Base-by-base conservation (phyloP, 2,888 invertebrate genomes). In the Saturnia pavonia region DNA sequence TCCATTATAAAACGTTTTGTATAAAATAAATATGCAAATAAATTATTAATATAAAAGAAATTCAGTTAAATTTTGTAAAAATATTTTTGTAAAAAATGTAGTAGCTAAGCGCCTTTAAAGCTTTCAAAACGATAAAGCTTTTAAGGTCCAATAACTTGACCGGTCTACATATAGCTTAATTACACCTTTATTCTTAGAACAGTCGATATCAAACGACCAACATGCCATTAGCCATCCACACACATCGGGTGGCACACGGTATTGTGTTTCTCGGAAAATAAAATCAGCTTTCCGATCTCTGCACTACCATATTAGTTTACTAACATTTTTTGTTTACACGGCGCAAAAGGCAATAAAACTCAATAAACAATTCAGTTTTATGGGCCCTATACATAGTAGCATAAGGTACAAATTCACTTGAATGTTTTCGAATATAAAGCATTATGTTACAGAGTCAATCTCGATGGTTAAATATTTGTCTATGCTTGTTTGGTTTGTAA, bases 401-500 rank as follows among this genome's bases (percentile, higher is more conserved):
- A 80, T 85, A 90, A 76, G 81, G 88, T 80, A 77, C 79, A 87
- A 84, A 86, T 87, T 90, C 78, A 85, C 80, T 80, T 78, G 81
- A 73, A 74, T 73, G 74, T 75, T 76, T 81, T 78, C 72, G 71
- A 82, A 78, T 80, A 81, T 85, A 78, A 76, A 81, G 75, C 86
- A 78, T 86, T 86, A 83, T 80, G 84, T 86, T 86, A 84, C 86
- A 85, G 82, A 88, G 83, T 82, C 88, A 90, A 90, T 89, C 85
- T 87, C 82, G 80, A 80, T 84, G 90, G 90, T 89, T 89, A 91
- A 92, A 93, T 92, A 92, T 93, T 93, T 91, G 89, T 88, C 79
- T 89, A 87, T 87, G 87, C 88, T 86, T 92, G 92, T 92, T 92
- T 92, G 88, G 83, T 90, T 90, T 91, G 92, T 92, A 91, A 92